Evolutionary conservation across 2,888 invertebrate species (phyloP).

Genomic region (Halictus ligatus): DNA sequence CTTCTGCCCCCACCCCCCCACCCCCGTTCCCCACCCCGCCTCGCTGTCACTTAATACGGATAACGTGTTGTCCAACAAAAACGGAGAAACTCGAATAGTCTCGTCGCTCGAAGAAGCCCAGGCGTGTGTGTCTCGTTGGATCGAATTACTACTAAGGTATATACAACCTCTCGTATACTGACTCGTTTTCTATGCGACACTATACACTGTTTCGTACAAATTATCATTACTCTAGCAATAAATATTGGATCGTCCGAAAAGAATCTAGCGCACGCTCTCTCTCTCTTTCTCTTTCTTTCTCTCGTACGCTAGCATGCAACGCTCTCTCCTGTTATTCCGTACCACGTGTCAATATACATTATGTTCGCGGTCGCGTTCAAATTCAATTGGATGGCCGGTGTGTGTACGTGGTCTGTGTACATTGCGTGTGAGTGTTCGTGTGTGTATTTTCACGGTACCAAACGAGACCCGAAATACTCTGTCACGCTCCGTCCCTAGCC

Average conservation of each 20-base stretch:
- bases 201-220: conserved; percentile 80
- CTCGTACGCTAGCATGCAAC: conserved; percentile 26
- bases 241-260: conserved; percentile 79
- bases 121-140: conserved; percentile 43
- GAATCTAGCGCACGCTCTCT: conserved; percentile 67
- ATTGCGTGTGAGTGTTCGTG: neutral
- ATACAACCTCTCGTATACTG: conserved; percentile 75
- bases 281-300: neutral
- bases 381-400: neutral
- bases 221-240: conserved; percentile 82
- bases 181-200: conserved; percentile 56
- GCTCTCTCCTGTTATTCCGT: conserved; percentile 51
- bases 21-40: no score
- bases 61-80: conserved; percentile 48
- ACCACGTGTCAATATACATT: conserved; percentile 68
- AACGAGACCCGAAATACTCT: conserved; percentile 13
- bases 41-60: conserved; percentile 29
- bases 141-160: conserved; percentile 64
- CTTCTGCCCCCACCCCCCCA: neutral
- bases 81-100: conserved; percentile 57
- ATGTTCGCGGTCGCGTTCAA: conserved; percentile 30
- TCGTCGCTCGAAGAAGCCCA: conserved; percentile 45
- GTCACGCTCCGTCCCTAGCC: neutral
- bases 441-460: neutral
- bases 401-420: neutral